Evolutionary conservation across 2,797 vertebrate species (phyloP).

Genomic region (Salmo trutta): DNA sequence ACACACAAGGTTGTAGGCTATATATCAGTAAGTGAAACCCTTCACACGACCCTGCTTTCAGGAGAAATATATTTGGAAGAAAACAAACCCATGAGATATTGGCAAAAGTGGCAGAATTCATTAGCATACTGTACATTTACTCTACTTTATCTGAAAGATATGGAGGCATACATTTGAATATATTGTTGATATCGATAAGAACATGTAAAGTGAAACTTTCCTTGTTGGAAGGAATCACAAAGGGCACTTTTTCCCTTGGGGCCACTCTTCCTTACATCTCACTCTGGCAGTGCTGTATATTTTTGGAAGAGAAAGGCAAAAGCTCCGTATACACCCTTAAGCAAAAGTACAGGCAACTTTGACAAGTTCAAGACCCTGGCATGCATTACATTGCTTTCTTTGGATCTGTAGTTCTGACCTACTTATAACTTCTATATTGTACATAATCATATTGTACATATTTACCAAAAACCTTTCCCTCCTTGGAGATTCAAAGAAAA

Average conservation of each 20-base stretch:
- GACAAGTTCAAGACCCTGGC: constrained; percentile 61
- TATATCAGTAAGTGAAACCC: constrained; percentile 21
- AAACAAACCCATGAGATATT: constrained; percentile 32
- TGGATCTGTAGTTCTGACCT: constrained; percentile 58
- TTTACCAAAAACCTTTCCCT: constrained; percentile 33
- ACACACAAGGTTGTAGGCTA: constrained; percentile 26
- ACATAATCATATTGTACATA: neutral
- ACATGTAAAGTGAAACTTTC: neutral
- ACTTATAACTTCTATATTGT: constrained; percentile 53
- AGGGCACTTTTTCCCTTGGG: constrained; percentile 61
- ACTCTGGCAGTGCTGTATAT: constrained; percentile 53
- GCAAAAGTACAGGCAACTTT: constrained; percentile 62
- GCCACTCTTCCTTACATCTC: constrained; percentile 43
- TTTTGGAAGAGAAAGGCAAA: constrained; percentile 72
- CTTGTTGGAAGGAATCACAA: constrained; percentile 38
- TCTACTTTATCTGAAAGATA: constrained; percentile 8
- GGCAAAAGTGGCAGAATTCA: constrained; percentile 49
- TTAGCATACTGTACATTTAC: constrained; percentile 8
- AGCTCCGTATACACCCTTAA: constrained; percentile 61
- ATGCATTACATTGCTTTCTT: constrained; percentile 67
- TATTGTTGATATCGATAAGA: neutral
- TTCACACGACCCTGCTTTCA: constrained; percentile 43
- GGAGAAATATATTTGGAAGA: constrained; percentile 33
- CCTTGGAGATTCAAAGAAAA: constrained; percentile 43
- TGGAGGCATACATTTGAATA: constrained; percentile 25